Evolutionary conservation across 1,140 invertebrate species (phyloP).

Genomic region (Hesperophylax magnus): DNA sequence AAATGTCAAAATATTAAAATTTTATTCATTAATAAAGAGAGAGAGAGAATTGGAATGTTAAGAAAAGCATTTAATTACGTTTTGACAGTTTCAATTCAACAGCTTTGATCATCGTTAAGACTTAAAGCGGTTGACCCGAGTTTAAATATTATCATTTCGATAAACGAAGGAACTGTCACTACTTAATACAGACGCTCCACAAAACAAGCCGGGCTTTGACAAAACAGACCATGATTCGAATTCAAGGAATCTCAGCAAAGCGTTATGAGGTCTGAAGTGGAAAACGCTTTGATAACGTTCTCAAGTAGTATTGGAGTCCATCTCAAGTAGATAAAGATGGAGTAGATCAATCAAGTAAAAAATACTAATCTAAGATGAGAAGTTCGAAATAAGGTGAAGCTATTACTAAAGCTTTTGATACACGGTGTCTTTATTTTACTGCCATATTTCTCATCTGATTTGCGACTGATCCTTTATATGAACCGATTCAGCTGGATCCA

Average conservation of each 20-base stretch:
- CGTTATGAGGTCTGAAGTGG: conserved; percentile 27
- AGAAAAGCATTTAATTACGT: no score
- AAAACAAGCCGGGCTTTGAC: not conserved
- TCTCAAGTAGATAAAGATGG: not conserved
- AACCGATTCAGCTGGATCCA: conserved; percentile 47
- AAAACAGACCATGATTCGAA: not conserved
- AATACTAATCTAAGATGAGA: not conserved
- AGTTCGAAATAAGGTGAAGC: not conserved
- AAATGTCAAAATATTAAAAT: no score
- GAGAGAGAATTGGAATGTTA: no score
- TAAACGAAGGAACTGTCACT: no score
- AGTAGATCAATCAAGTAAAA: conserved; percentile 10
- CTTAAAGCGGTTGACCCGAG: no score
- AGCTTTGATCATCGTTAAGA: no score
- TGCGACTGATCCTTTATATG: conserved; percentile 14
- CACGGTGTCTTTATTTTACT: conserved; percentile 16
- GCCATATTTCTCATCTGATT: conserved; percentile 13
- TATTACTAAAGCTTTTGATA: not conserved
- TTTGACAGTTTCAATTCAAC: no score
- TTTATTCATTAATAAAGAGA: no score
- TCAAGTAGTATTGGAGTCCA: conserved; percentile 17
- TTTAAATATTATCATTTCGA: no score
- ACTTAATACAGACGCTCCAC: no score
- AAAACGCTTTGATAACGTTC: conserved; percentile 19
- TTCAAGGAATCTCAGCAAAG: conserved; percentile 17